phyloP scores from a whole-genome alignment of 2,113 vertebrate species.

The Amia ocellicauda region DNA sequence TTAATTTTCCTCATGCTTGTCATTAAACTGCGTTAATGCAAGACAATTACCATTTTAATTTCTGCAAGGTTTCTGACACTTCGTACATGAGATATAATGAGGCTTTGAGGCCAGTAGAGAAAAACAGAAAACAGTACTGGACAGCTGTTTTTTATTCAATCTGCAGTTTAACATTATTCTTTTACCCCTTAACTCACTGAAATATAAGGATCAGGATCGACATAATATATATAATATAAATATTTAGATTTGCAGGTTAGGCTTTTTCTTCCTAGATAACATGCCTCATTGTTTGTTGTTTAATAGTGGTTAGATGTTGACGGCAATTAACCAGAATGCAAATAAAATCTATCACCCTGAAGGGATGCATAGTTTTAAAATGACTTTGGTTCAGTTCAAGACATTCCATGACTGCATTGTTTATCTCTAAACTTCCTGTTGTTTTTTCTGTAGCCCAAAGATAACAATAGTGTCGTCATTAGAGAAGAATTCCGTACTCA shows the following conservation, averaged over 20 bases:
- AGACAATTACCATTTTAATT: too few relatives aligned
- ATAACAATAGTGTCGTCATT: slow-evolving; percentile 50
- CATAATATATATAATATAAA: too few relatives aligned
- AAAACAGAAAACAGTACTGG: slow-evolving; percentile 17
- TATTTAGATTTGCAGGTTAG: slow-evolving; percentile 5
- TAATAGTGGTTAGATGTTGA: slow-evolving; percentile 28
- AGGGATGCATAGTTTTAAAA: slow-evolving; percentile 47
- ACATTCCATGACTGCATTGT: slow-evolving; percentile 50
- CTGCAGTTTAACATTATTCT: slow-evolving; percentile 18
- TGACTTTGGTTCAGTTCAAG: slow-evolving; percentile 47
- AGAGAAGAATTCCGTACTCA: slow-evolving; percentile 26
- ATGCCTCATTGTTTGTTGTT: slow-evolving; percentile 21
- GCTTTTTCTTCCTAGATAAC: slow-evolving; percentile 7
- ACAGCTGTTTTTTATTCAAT: slow-evolving; percentile 46
- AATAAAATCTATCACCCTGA: slow-evolving; percentile 38
- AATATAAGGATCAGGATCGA: not conserved
- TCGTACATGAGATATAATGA: not conserved
- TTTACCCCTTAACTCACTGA: not conserved
- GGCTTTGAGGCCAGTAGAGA: too few relatives aligned
- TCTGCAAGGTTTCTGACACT: too few relatives aligned
- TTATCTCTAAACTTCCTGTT: slow-evolving; percentile 54
- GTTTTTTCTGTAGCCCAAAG: slow-evolving; percentile 47
- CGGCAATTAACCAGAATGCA: slow-evolving; percentile 13
- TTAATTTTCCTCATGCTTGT: too few relatives aligned
- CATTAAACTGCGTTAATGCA: too few relatives aligned